These are phyloP conservation scores for Plectus sambesii DNA, from an alignment of 1,140 invertebrate genomes.

Conservation along the genomic window DNA sequence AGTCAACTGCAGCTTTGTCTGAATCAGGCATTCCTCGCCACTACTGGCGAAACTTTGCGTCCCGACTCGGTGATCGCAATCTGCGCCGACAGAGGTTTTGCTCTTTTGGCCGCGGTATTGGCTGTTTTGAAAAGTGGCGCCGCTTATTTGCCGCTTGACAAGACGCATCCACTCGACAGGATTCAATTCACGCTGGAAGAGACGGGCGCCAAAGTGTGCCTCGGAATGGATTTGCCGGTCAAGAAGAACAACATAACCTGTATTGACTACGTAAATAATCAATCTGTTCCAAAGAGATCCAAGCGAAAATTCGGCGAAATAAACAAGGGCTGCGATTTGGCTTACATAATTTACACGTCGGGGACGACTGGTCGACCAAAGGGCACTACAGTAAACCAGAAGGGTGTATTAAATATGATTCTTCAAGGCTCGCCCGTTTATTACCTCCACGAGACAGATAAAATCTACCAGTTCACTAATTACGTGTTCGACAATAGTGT, in stretches of 20 bases:
- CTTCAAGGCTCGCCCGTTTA: not conserved
- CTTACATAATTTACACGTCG: slow-evolving; percentile 23
- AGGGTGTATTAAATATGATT: slow-evolving; percentile 15
- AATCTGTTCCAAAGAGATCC: not conserved
- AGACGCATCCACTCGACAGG: slow-evolving; percentile 4
- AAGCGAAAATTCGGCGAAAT: not conserved
- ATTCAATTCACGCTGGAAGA: not conserved
- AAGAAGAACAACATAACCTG: too few species aligned
- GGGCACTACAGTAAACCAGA: slow-evolving; percentile 13
- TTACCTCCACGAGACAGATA: slow-evolving; percentile 1
- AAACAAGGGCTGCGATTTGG: slow-evolving; percentile 6
- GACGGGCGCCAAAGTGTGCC: not conserved
- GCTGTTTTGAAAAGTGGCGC: slow-evolving; percentile 15
- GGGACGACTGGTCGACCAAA: slow-evolving; percentile 25
- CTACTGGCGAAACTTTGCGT: slow-evolving; percentile 1
- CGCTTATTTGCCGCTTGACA: slow-evolving; percentile 18
- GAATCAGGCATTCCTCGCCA: not conserved
- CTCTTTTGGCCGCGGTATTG: slow-evolving; percentile 10
- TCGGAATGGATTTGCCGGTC: too few species aligned
- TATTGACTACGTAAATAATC: too few species aligned
- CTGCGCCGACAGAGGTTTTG: slow-evolving; percentile 5
- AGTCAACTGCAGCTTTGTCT: too few species aligned
- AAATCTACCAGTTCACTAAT: slow-evolving; percentile 24
- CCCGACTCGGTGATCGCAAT: slow-evolving; percentile 14
- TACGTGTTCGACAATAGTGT: slow-evolving; percentile 26